Conservation (phyloP, 1,140 invertebrate genomes). For the Diabrotica undecimpunctata region DNA sequence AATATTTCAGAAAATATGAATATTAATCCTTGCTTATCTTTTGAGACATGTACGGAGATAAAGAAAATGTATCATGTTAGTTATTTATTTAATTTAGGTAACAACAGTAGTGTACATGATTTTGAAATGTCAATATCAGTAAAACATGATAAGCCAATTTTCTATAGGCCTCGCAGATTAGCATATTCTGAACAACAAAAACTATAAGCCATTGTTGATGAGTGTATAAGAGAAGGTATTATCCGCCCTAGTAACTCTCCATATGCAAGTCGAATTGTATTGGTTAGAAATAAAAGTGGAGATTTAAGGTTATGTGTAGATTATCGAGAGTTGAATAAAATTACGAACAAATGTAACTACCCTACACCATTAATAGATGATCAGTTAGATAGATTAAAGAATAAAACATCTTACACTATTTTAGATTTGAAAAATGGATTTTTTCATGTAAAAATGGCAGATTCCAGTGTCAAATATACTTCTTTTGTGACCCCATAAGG, state of each 20-base stretch:
- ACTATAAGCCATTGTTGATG: slow-evolving; percentile 29
- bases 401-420: slow-evolving; percentile 34
- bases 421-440: slow-evolving; percentile 35
- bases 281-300: slow-evolving; percentile 32
- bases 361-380: slow-evolving; percentile 45
- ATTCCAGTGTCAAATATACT: slow-evolving; percentile 39
- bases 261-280: neutral
- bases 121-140: too few species aligned
- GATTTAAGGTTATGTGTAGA: slow-evolving; percentile 38
- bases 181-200: too few species aligned
- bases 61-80: too few species aligned
- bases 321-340: slow-evolving; percentile 37
- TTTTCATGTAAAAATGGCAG: slow-evolving; percentile 38
- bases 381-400: slow-evolving; percentile 31
- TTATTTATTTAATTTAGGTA: too few species aligned
- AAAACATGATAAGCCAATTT: too few species aligned
- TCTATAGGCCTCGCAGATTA: too few species aligned
- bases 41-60: too few species aligned
- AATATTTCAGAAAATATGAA: too few species aligned
- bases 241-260: neutral
- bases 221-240: slow-evolving; percentile 34
- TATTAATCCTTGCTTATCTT: too few species aligned
- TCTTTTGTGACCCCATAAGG: slow-evolving; percentile 33
- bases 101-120: too few species aligned
- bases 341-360: slow-evolving; percentile 36